Conservation (phyloP, 1,140 invertebrate genomes). For the Caenorhabditis remanei region DNA sequence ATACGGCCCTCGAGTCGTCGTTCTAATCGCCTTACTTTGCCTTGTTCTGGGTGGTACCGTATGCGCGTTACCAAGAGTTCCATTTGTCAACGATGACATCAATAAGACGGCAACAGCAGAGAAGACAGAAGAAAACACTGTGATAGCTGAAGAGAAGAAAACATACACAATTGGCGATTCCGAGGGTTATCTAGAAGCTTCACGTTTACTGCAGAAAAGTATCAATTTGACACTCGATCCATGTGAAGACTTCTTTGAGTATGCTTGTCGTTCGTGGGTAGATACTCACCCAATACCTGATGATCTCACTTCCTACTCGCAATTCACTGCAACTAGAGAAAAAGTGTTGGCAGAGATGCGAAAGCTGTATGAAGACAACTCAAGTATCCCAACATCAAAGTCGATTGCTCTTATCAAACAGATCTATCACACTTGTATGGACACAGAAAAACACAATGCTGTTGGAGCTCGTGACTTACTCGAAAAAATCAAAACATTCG, state of each 20-base stretch:
- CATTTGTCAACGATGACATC: slow-evolving; percentile 17
- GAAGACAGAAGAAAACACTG: slow-evolving; percentile 10
- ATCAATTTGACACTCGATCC: slow-evolving; percentile 68
- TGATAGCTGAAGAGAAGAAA: slow-evolving; percentile 16
- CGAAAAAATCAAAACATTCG: slow-evolving; percentile 63
- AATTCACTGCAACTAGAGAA: slow-evolving; percentile 65
- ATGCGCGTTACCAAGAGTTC: slow-evolving; percentile 16
- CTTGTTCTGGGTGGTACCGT: slow-evolving; percentile 34
- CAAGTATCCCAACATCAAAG: slow-evolving; percentile 41
- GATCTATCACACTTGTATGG: slow-evolving; percentile 69
- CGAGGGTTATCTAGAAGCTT: slow-evolving; percentile 33
- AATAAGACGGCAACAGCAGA: slow-evolving; percentile 20
- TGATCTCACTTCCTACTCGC: slow-evolving; percentile 65
- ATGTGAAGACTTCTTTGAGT: slow-evolving; percentile 72
- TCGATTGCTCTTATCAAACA: slow-evolving; percentile 65
- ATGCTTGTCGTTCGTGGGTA: slow-evolving; percentile 69
- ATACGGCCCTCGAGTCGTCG: slow-evolving; percentile 25
- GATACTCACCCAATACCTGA: slow-evolving; percentile 68
- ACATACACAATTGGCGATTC: slow-evolving; percentile 12
- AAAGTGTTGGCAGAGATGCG: slow-evolving; percentile 64
- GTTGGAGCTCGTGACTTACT: slow-evolving; percentile 30
- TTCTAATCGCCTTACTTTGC: not conserved
- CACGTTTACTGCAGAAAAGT: slow-evolving; percentile 17
- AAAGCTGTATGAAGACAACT: slow-evolving; percentile 61
- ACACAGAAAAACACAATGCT: slow-evolving; percentile 48